phyloP scores from a whole-genome alignment of 2,888 invertebrate species.

The Troilus luridus region DNA sequence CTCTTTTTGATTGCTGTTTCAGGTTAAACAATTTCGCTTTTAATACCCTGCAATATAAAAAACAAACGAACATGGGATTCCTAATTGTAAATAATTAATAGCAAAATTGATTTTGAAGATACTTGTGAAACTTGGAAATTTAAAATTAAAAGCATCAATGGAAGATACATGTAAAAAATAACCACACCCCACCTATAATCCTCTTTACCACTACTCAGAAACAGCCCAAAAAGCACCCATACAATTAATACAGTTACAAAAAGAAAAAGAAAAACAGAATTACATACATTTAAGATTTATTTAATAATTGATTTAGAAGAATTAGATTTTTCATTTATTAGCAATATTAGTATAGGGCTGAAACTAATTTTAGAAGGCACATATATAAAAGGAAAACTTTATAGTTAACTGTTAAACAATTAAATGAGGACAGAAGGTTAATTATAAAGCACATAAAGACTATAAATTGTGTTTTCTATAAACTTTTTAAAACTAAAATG shows the following conservation, averaged over 20 bases:
- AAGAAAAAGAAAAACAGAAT: neutral
- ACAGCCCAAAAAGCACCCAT: neutral
- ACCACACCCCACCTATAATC: neutral
- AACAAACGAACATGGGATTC: neutral
- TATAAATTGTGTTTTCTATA: neutral
- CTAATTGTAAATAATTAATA: neutral
- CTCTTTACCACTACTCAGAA: neutral
- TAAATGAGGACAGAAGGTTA: neutral
- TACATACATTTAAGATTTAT: neutral
- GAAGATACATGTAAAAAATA: neutral
- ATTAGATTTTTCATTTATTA: neutral
- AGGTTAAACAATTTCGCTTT: neutral
- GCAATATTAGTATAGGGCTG: neutral
- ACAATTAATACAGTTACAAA: neutral
- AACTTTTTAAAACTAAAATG: neutral
- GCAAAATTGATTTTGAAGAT: neutral
- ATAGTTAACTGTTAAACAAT: neutral
- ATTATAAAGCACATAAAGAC: neutral
- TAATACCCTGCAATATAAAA: slow-evolving; percentile 32
- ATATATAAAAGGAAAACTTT: neutral
- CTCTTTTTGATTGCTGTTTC: neutral
- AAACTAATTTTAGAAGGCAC: neutral
- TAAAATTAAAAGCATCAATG: neutral
- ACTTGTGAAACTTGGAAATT: neutral
- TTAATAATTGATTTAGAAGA: neutral